These are phyloP conservation scores for Zaprionus tsacasi DNA, from an alignment of 1,140 invertebrate species.

Conservation along the genomic window DNA sequence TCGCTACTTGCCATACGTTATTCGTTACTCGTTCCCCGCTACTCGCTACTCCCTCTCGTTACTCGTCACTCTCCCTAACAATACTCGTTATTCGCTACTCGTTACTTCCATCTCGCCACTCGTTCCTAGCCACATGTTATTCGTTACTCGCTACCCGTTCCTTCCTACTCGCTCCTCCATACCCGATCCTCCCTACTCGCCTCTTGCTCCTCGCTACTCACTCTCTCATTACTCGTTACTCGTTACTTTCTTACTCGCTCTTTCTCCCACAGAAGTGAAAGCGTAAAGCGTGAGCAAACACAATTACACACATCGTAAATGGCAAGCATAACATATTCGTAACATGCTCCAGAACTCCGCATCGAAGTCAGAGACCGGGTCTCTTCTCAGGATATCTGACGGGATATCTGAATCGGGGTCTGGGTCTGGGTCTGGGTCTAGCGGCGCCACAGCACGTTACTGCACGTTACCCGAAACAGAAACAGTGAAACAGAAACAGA, in stretches of 20 bases:
- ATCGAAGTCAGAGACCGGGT: not conserved
- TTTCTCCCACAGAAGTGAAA: not conserved
- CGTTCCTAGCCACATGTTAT: too few species aligned
- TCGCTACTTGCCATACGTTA: not conserved
- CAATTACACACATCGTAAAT: slow-evolving; percentile 46
- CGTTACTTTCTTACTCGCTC: not conserved
- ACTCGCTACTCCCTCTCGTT: not conserved
- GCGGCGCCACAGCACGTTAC: slow-evolving; percentile 23
- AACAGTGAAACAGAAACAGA: slow-evolving; percentile 53
- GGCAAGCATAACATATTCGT: slow-evolving; percentile 12
- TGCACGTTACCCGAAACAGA: not conserved
- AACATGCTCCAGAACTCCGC: slow-evolving; percentile 6
- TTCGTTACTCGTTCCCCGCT: not conserved
- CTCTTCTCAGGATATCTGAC: not conserved
- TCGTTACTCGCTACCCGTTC: not conserved
- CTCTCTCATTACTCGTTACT: slow-evolving; percentile 4
- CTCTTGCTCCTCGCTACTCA: not conserved
- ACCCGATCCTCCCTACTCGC: not conserved
- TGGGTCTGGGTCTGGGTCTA: slow-evolving; percentile 27
- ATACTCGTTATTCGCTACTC: not conserved
- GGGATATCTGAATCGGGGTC: slow-evolving; percentile 8
- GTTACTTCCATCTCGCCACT: slow-evolving; percentile 1
- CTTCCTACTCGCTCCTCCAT: too few species aligned
- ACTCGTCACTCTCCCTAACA: too few species aligned
- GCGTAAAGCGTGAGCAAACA: slow-evolving; percentile 16